Evolutionary conservation across 2,888 invertebrate genomes (phyloP).

Genomic region (Eilema caniola): DNA sequence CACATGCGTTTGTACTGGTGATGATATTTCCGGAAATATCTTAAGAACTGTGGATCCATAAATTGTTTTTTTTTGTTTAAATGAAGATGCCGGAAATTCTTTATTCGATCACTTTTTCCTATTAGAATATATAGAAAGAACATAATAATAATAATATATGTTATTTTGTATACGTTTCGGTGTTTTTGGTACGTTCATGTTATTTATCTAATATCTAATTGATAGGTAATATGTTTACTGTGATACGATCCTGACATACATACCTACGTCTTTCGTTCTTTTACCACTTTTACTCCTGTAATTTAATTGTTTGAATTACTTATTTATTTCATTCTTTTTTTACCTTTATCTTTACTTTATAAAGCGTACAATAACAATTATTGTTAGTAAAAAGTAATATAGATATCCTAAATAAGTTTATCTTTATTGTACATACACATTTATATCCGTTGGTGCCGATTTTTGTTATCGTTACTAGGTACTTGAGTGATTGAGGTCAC

Average conservation of each 20-base stretch:
- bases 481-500: neutral
- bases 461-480: neutral
- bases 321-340: neutral
- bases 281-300: neutral
- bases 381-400: neutral
- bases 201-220: too few relatives aligned
- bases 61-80: too few relatives aligned
- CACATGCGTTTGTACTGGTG: conserved; percentile 41
- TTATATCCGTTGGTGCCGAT: neutral
- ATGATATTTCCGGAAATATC: neutral
- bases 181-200: too few relatives aligned
- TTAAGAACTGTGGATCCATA: too few relatives aligned
- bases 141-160: too few relatives aligned
- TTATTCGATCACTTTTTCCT: too few relatives aligned
- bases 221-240: too few relatives aligned
- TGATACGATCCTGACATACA: too few relatives aligned
- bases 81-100: too few relatives aligned
- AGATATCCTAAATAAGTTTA: neutral
- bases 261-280: neutral
- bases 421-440: neutral
- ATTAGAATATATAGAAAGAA: too few relatives aligned
- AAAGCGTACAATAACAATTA: neutral
- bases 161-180: too few relatives aligned
- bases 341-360: neutral
- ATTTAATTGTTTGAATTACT: neutral